These are phyloP conservation scores for Eupithecia inturbata DNA, from an alignment of 2,888 invertebrate genomes.

Conservation along the genomic window DNA sequence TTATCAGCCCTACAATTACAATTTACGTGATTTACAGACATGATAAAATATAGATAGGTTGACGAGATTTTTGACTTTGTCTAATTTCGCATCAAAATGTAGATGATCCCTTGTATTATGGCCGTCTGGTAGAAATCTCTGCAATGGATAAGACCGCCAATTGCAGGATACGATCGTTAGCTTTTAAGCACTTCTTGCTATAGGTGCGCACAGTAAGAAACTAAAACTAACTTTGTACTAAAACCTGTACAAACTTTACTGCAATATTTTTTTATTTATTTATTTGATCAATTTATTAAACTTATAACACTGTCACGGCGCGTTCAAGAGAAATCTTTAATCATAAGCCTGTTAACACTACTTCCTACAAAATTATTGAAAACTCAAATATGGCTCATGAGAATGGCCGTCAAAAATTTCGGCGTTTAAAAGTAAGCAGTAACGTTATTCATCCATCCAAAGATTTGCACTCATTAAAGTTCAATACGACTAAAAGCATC, in stretches of 20 bases:
- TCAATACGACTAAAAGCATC: not conserved
- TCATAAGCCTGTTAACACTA: not conserved
- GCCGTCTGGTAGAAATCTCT: not conserved
- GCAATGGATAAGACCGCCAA: not conserved
- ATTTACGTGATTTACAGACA: conserved; percentile 26
- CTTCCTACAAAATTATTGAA: not conserved
- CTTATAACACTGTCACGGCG: too few relatives aligned
- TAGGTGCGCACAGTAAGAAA: too few relatives aligned
- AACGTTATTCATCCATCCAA: not conserved
- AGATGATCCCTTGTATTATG: too few relatives aligned
- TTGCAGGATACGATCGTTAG: not conserved
- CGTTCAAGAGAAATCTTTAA: not conserved
- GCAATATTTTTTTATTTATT: too few relatives aligned
- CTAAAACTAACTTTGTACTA: too few relatives aligned
- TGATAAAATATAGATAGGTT: conserved; percentile 12
- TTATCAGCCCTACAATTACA: conserved; percentile 27
- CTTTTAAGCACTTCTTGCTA: too few relatives aligned
- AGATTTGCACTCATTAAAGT: not conserved
- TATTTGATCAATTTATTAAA: too few relatives aligned
- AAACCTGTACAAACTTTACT: too few relatives aligned
- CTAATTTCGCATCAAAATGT: not conserved
- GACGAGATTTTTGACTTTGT: not conserved
- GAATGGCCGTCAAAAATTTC: not conserved
- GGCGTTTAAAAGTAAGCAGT: not conserved
- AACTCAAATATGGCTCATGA: not conserved